Evolutionary conservation across 2,113 vertebrate species (phyloP), one percentile per base, ranked within the genome.

Genomic region (Ammodytes marinus): DNA sequence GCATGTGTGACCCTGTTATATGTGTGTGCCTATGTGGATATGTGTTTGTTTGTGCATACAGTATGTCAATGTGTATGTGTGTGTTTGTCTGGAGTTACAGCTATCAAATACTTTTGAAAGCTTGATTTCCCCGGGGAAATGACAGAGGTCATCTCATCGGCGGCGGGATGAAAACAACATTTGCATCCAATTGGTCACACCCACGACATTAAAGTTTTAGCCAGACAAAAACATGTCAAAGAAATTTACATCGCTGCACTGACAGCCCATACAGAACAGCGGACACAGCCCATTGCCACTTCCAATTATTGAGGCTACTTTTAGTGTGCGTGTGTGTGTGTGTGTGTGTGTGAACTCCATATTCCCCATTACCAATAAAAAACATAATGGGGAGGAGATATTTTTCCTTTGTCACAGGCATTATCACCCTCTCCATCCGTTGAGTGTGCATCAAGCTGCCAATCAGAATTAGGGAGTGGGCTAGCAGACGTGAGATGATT

Each of bases 141-240:
- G 93, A 96, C 97, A 96, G 95, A 93, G 96, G 96, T 97, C 97
- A 97, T 96, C 96, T 97, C 96, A 96, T 97, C 95, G 95, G 96
- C 94, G 92, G 95, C 27, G 95, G 96, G 97, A 97, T 96, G 96
- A 97, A 97, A 97, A 97, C 96, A 96, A 96, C 95, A 98, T 99
- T 98, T 97, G 97, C 97, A 99, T 99, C 96, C 95, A 91, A 98
- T 99, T 97, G 97, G 96, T 96, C 96, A 97, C 96, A 95, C 96
- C 97, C 94, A 95, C 95, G 95, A 97, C 96, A 97, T 97, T 97
- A 96, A 97, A 97, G 96, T 96, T 97, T 97, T 97, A 97, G 97
- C 96, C 95, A 96, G 97, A 98, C 96, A 97, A 97, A 98, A 97
- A 98, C 96, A 96, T 95, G 96, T 97, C 97, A 97, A 96, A 97